Evolutionary conservation across 2,797 vertebrate species (phyloP), one percentile per base, ranked within the genome.

Genomic region (Spheniscus humboldti): DNA sequence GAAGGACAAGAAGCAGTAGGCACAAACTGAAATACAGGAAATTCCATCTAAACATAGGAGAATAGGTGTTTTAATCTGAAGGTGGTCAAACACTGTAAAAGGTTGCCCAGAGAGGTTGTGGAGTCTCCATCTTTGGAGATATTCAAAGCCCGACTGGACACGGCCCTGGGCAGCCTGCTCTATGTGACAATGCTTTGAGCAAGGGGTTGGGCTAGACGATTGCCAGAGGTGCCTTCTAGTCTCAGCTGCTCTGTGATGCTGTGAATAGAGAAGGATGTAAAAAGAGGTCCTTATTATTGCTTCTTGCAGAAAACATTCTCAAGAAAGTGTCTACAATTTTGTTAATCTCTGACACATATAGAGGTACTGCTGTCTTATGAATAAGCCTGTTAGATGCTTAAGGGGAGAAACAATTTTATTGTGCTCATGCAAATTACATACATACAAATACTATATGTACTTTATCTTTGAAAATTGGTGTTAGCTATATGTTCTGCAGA

Each of bases 141-240:
- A 48, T 10, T 24, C 15, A 48, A 41, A 86, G 41, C 22, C 39
- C 41, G 23, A 33, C 14, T 33, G 55, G n/a, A 35, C 12, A 57
- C 0, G 3, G n/a, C 20, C 4, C 20, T 74, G 30, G 15, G 33
- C 10, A 73, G 3, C 14, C 13, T 53, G 27, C 11, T 67, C 18
- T 16, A 2, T 27, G 10, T 57, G n/a, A 57, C 35, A 6, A 14
- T 78, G 11, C 5, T 27, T 31, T 69, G 31, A 59, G 19, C 13
- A 41, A 62, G 20, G 3, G 5, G 4, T 7, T 80, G 41, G n/a
- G 9, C 9, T 60, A 18, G 8, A 28, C 0, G 4, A 41, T n/a
- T 57, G 23, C 18, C n/a, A 57, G 31, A 48, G 41, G 7, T 57
- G 22, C 19, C 33, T 62, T 66, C 25, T n/a, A 43, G 30, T 68